phyloP scores from a whole-genome alignment of 2,113 vertebrate genomes.

The Hyperopisus bebe region DNA sequence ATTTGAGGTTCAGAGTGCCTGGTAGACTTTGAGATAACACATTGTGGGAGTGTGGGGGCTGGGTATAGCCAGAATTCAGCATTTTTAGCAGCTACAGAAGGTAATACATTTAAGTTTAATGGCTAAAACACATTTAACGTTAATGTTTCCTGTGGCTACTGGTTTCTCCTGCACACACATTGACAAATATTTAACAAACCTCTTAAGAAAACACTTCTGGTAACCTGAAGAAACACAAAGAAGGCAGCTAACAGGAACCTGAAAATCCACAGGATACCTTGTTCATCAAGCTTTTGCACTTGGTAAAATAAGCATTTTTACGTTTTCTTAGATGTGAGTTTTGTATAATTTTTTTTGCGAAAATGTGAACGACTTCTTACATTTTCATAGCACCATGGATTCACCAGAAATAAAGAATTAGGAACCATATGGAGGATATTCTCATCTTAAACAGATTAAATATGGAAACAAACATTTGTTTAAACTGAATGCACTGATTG shows the following conservation, averaged over 20 bases:
- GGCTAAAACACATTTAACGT: conserved; percentile 47
- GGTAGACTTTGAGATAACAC: not conserved
- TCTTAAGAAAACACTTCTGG: not conserved
- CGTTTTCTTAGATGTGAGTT: not conserved
- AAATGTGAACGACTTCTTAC: not conserved
- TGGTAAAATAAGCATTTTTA: not conserved
- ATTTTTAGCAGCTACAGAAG: conserved; percentile 35
- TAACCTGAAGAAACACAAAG: not conserved
- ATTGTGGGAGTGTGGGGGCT: not conserved
- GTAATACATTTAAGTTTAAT: conserved; percentile 40
- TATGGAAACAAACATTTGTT: not conserved
- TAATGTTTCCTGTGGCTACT: conserved; percentile 42
- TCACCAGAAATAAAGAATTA: not conserved
- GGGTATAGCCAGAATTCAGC: conserved; percentile 22
- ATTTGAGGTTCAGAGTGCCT: not conserved
- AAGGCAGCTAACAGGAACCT: not conserved
- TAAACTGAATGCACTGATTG: not conserved
- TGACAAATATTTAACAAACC: not conserved
- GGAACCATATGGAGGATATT: not conserved
- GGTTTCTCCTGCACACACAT: conserved; percentile 11
- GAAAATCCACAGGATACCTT: not conserved
- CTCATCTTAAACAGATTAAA: not conserved
- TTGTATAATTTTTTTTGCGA: not conserved
- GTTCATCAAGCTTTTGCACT: not conserved
- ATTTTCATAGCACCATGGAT: not conserved